Percentiles rank a stretch among this genome's conserved stretches.
Conservation (phyloP, 2,888 invertebrate genomes). For the Ornithoptera priamus region DNA sequence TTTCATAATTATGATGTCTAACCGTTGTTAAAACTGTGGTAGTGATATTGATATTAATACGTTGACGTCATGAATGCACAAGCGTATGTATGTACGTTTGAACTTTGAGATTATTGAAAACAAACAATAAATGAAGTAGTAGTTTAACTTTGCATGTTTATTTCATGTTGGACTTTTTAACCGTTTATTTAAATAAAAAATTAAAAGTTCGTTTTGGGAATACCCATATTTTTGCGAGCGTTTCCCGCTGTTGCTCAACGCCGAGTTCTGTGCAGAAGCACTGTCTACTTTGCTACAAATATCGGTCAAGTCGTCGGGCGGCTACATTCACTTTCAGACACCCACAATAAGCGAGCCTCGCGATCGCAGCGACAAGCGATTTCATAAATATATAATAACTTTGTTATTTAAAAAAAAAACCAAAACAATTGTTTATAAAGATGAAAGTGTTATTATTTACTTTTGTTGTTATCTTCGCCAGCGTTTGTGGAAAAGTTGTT, state of each 20-base stretch:
- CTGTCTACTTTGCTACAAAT: constrained; percentile 64
- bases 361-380: constrained; percentile 33
- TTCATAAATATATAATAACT: background rate
- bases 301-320: constrained; percentile 57
- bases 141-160: background rate
- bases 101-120: background rate
- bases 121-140: background rate
- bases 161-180: background rate
- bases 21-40: no score
- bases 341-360: constrained; percentile 42
- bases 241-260: constrained; percentile 38
- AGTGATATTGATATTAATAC: background rate
- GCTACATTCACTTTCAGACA: constrained; percentile 56
- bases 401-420: background rate
- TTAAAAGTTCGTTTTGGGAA: constrained; percentile 1
- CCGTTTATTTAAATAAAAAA: background rate
- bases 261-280: constrained; percentile 26
- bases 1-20: no score
- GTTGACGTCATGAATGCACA: background rate
- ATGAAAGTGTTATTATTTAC: constrained; percentile 58
- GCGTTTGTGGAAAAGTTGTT: constrained; percentile 59
- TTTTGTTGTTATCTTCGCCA: constrained; percentile 48
- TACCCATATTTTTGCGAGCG: constrained; percentile 31
- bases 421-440: constrained; percentile 32
- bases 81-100: background rate